Base-by-base conservation (phyloP, 2,797 vertebrate species). In the Notamacropus eugenii region DNA sequence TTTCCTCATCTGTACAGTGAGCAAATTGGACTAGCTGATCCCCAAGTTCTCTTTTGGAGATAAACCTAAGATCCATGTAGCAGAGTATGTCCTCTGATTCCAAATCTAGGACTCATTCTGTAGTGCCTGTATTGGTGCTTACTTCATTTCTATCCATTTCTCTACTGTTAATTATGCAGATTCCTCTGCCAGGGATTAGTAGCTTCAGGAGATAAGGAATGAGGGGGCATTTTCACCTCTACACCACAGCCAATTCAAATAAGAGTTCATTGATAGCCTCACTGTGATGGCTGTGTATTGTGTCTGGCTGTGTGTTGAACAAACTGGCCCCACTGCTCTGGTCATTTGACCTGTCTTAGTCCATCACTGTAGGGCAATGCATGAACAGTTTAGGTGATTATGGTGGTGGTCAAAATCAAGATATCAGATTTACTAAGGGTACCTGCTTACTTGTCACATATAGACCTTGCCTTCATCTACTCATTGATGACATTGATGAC, bases 121-220 rank as follows among this genome's bases (percentile, higher is more conserved):
- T 6, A 82, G 0, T 27, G 74, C 40, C 22, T 82, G 6, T 24
- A 27, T 27, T 46, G 22, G 13, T 50, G 62, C 90, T 46, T 74
- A 50, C 55, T 57, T 90, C 2, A 55, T 58, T 67, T 93, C 19
- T 1, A 14, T 9, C 22, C 34, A 74, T 74, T 12, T 93, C 55
- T 91, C 9, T 52, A 58, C 91, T 50, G 55, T 92, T 91, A 52
- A 56, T 52, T n/a, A 62, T 67, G 34, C 40, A 97, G 92, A 91
- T 90, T 29, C 55, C 22, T 28, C 29, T 46, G 46, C 29, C 82
- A 93, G 40, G 14, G 46, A 95, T 94, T 91, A 55, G 54, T 5
- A 95, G 92, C 58, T 92, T 92, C 31, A 52, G 54, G 3, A 92
- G 52, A 94, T 3, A 24, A 93, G 9, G 28, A 94, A 93, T 5